Evolutionary conservation across 2,888 invertebrate species (phyloP), one percentile per base, ranked within the genome.

Genomic region (Diplolepis rosae): DNA sequence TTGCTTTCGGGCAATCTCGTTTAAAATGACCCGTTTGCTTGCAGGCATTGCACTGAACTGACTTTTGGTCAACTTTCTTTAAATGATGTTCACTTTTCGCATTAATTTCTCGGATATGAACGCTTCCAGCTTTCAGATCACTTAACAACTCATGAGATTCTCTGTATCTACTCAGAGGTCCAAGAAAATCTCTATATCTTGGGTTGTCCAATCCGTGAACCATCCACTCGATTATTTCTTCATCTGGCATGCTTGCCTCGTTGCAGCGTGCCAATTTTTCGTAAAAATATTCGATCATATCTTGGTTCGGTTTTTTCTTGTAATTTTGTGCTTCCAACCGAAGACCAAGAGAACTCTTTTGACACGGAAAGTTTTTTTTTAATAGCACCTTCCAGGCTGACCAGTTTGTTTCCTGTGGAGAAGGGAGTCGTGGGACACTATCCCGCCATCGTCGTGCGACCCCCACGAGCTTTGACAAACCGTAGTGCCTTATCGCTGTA

Each of bases 51-150:
- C 13, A 35, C 13, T 35, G 35, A 11, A 11, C 35, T 35, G 35
- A 35, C 13, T 35, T 35, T 13, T 11, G 9, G 3, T 30, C 30
- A 30, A 6, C 3, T 30, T 30, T 30, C 30, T 30, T 30, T 6
- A 6, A 30, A 4, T 30, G 30, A 30, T 30, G 4, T 6, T 30
- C 30, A 6, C 30, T 30, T 30, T 30, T 30, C 30, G 6, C 6
- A 6, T 30, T 30, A 3, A 30, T 6, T 30, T 4, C 6, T 30
- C 30, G 6, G 6, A 30, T 30, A 30, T 52, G 52, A 24, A 24
- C 0, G 83, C 84, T 48, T 65, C 67, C 75, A 65, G 75, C 72
- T 70, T 78, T 75, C 24, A 76, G 68, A 70, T 77, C 72, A n/a
- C 69, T 73, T 39, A 79, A 65, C n/a, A 79, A 50, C 32, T 77